Conservation (phyloP, 1,140 invertebrate genomes). For the Protaetia brevitarsis region DNA sequence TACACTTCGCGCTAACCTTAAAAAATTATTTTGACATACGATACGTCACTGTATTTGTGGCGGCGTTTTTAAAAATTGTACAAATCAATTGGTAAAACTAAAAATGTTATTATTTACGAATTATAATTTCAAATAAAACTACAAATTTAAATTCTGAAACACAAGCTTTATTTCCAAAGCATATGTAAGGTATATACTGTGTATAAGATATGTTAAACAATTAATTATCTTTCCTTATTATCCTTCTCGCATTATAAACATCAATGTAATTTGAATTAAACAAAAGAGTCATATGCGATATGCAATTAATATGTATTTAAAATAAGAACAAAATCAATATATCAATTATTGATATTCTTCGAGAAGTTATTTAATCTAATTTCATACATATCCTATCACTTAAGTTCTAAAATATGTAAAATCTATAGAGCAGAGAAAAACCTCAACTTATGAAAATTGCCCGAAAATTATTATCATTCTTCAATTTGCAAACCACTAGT, state of each 20-base stretch:
- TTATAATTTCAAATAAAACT: slow-evolving; percentile 6
- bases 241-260: no score
- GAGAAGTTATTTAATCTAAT: no score
- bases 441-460: background rate
- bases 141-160: background rate
- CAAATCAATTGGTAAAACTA: background rate
- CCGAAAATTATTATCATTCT: background rate
- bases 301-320: no score
- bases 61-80: background rate
- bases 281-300: no score
- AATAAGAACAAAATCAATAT: background rate
- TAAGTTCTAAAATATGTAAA: background rate
- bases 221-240: no score
- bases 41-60: no score
- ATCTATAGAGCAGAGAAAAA: background rate
- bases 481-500: background rate
- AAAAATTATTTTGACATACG: no score
- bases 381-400: no score
- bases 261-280: no score
- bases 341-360: no score
- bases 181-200: slow-evolving; percentile 3
- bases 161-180: slow-evolving; percentile 12
- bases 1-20: no score
- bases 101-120: background rate
- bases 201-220: background rate